Evolutionary conservation across 1,140 invertebrate species (phyloP), one percentile per base, ranked within the genome.

Genomic region (Sarcophaga bullata): DNA sequence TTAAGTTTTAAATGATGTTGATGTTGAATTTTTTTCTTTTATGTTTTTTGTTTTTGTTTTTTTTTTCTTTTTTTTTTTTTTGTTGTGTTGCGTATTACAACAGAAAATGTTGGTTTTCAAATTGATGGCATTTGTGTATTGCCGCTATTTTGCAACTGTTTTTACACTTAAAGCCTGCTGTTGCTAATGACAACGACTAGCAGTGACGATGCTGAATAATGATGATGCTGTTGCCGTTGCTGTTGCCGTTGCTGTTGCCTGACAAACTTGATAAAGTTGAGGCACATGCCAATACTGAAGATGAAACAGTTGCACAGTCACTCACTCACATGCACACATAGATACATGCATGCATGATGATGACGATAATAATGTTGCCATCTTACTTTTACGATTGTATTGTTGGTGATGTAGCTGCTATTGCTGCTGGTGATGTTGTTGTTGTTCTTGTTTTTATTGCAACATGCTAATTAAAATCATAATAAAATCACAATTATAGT

Each of bases 401-500:
- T 37, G 25, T 37, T 37, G 25, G 25, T 1, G 25, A 37, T 37
- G 25, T 37, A 37, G 25, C 4, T 37, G 25, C 25, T 37, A 37
- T 37, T 37, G 25, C 25, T 37, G 25, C 25, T 37, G 25, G 25
- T 37, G 25, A 1, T 37, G 25, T 37, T 37, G 25, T 37, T 37
- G 25, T 37, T 37, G 25, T 37, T 37, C 1, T 37, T 37, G 25
- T 37, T 37, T 72, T 25, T 72, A 25, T 72, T 78, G 75, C 48
- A 78, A 78, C 75, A 78, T 50, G 75, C 75, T 78, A 78, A 78
- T 78, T 78, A 78, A 78, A 78, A 78, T 78, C 75, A 78, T 78
- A 78, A 78, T 78, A 78, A 78, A 78, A 78, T 78, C 75, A 78
- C 75, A 78, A 78, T 78, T 78, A 78, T 78, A 78, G 75, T 78